Percentiles rank a stretch among this genome's conserved stretches.
Conservation (phyloP, 2,113 vertebrate species). For the Chitala chitala region DNA sequence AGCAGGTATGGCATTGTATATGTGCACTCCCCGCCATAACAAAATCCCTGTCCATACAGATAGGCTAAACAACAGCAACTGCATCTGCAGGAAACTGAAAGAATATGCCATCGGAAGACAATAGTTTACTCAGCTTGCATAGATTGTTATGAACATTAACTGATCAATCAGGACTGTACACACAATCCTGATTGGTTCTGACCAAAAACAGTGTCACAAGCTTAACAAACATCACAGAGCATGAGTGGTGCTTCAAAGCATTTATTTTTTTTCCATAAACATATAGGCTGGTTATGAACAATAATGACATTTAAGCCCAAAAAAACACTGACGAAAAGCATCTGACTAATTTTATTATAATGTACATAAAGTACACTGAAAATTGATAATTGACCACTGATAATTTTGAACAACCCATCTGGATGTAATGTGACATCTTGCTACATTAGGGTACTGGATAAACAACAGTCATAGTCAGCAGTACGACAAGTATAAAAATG, state of each 20-base stretch:
- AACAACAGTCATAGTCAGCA: constrained; percentile 12
- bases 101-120: too few species aligned
- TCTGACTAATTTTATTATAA: too few species aligned
- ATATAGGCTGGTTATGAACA: constrained; percentile 44
- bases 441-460: not conserved
- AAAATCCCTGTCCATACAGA: too few species aligned
- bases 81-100: too few species aligned
- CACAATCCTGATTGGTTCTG: not conserved
- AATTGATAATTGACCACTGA: not conserved
- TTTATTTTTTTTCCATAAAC: constrained; percentile 61
- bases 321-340: constrained; percentile 23
- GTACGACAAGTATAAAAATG: constrained; percentile 8
- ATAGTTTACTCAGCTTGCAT: too few species aligned
- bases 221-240: too few species aligned
- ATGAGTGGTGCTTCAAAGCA: constrained; percentile 33
- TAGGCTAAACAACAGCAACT: too few species aligned
- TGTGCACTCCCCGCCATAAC: too few species aligned
- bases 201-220: too few species aligned
- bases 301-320: constrained; percentile 24
- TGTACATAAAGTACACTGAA: not conserved
- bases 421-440: not conserved
- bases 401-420: not conserved
- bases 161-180: too few species aligned
- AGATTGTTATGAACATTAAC: too few species aligned
- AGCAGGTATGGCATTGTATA: too few species aligned